Evolutionary conservation across 1,140 invertebrate genomes (phyloP), one percentile per base, ranked within the genome.

Genomic region (Aleiodes sp.): DNA sequence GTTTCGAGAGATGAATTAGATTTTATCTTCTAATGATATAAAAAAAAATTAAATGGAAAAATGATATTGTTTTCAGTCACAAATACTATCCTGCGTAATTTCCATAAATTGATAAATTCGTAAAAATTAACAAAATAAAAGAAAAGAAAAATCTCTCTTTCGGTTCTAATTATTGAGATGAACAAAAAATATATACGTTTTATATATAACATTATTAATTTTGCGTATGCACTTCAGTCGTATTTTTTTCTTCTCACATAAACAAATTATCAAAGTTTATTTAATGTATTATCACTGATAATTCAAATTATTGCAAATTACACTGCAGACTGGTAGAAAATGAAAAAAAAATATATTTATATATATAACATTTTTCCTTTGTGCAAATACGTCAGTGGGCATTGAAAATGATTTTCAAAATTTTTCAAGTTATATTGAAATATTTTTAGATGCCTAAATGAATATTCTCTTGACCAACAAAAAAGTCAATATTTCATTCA

Each of bases 81-180:
- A 52, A 52, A 52, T 52, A 52, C 46, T 52, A 24, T 52, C 46
- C 46, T 24, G 19, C 26, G n/a, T n/a, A n/a, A 41, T 52, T 52
- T 52, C 46, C 8, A 21, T 52, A 16, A 52, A 52, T 21, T 52
- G 46, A 52, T 52, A 52, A 52, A 24, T 24, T 52, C 41, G 26
- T 52, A 52, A 52, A 52, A 46, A n/a, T n/a, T n/a, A n/a, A n/a
- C n/a, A n/a, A n/a, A 52, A 52, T 52, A 52, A 10, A 12, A 21
- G 46, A 21, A 52, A 52, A 52, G 7, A 52, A 52, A 52, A 24
- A 52, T 52, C 46, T 24, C 16, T 52, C 16, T n/a, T n/a, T n/a
- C n/a, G n/a, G 46, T 12, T 43, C 7, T 52, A 52, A 24, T 3
- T 52, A 21, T 24, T 21, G 16, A 24, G 21, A n/a, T 52, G 16